Evolutionary conservation across 2,113 vertebrate species (phyloP), one percentile per base, ranked within the genome.

Genomic region (Salvelinus fontinalis): DNA sequence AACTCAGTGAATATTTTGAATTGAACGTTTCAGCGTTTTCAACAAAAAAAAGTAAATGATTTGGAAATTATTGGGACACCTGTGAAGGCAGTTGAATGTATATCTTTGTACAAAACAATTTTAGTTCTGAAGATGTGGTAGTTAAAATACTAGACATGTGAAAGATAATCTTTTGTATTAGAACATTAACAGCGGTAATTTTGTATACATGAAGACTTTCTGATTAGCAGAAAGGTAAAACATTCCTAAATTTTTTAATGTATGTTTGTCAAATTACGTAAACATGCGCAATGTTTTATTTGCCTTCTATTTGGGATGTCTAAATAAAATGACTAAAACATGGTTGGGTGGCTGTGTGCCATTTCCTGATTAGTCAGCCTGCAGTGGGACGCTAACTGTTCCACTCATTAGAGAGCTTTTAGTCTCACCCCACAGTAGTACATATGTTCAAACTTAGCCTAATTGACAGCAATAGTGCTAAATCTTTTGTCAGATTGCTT

Each of bases 251-350:
- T 96, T 97, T 97, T 92, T 90, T 84, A 0, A 97, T 97, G 96
- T 98, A 97, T 94, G 96, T 97, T 97, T 98, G 91, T 98, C 97
- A 97, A 96, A 97, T 44, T 96, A 97, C 97, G 96, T 97, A 97
- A 97, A 97, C 96, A 98, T 96, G 96, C 95, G 96, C 94, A 96
- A 96, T 97, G 97, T 98, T 95, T 89, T 93, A 93, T 98, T 97
- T 97, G 96, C 95, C 97, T 97, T 98, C 98, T 98, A 99, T 98
- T 99, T 98, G 97, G 96, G 95, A 97, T 96, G 96, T 98, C 97
- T 98, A 95, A 99, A 99, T 99, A 99, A 99, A 99, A 96, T 97
- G 93, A 89, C 89, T 94, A 87, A 93, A 91, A 89, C 87, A 86
- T 86, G 18, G 9, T 62, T n/a, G n/a, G 59, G 59, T 60, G 57